Evolutionary conservation across 2,888 invertebrate genomes (phyloP).

Genomic region (Folsomia manolachei): DNA sequence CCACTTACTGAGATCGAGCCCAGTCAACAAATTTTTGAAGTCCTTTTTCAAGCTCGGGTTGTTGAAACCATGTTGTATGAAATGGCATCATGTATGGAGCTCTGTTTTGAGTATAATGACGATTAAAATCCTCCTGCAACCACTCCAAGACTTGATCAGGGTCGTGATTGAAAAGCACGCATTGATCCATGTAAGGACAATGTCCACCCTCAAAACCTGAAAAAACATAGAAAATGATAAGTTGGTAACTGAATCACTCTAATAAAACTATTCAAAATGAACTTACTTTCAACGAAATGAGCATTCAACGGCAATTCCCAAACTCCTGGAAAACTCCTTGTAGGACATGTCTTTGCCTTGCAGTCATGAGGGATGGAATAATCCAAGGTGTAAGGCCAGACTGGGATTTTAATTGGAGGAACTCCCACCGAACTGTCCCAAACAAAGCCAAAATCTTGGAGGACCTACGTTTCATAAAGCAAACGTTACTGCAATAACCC

Average conservation of each 20-base stretch:
- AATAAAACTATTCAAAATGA: too few species aligned
- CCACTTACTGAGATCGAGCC: slow-evolving; percentile 65
- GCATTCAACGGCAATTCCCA: slow-evolving; percentile 80
- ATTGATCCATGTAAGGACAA: slow-evolving; percentile 79
- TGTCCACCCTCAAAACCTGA: slow-evolving; percentile 88
- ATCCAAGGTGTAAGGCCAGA: slow-evolving; percentile 94
- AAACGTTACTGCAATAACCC: too few species aligned
- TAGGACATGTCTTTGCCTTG: slow-evolving; percentile 87
- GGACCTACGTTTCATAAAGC: slow-evolving; percentile 61
- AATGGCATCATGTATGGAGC: slow-evolving; percentile 93
- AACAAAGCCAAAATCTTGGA: slow-evolving; percentile 87
- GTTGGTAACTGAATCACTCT: too few species aligned
- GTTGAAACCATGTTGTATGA: slow-evolving; percentile 96
- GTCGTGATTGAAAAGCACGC: slow-evolving; percentile 62
- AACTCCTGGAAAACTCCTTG: slow-evolving; percentile 78
- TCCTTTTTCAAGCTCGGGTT: slow-evolving; percentile 75
- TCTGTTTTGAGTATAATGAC: slow-evolving; percentile 80
- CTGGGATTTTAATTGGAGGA: slow-evolving; percentile 72
- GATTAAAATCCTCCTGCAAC: slow-evolving; percentile 82
- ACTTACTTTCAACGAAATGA: slow-evolving; percentile 81
- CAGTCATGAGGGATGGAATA: slow-evolving; percentile 90
- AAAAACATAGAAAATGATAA: too few species aligned
- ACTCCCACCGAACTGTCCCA: slow-evolving; percentile 90
- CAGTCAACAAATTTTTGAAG: slow-evolving; percentile 82
- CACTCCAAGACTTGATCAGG: slow-evolving; percentile 65